Percentiles rank a stretch among this genome's conserved stretches.
Evolutionary conservation across 1,140 invertebrate species (phyloP).

Genomic region (Drosophila punjabiensis): DNA sequence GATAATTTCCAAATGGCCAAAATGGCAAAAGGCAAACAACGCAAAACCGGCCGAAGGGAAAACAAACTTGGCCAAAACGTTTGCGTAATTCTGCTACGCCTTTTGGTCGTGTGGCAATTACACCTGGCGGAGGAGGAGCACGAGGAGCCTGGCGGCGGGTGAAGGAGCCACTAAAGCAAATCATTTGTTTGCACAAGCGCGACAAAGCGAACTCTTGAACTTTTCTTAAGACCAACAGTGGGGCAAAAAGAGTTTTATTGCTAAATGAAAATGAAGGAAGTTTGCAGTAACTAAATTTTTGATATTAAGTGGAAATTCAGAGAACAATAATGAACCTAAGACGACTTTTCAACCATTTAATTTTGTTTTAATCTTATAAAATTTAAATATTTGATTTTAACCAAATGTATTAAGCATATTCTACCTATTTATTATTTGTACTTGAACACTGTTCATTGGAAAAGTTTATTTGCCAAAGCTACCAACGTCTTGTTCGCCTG

Average conservation of each 20-base stretch:
- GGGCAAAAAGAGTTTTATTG: background rate
- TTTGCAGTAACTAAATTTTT: background rate
- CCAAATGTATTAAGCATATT: background rate
- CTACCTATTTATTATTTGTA: background rate
- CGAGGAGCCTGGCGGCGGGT: background rate
- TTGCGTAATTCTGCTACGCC: constrained; percentile 53
- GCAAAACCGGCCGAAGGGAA: constrained; percentile 34
- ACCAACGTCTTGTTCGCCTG: constrained; percentile 52
- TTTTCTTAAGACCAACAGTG: constrained; percentile 46
- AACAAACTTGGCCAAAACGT: constrained; percentile 36
- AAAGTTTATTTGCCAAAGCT: constrained; percentile 34
- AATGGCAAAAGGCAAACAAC: constrained; percentile 55
- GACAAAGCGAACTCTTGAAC: constrained; percentile 80
- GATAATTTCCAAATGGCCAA: constrained; percentile 64
- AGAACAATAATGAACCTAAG: background rate
- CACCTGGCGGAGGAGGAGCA: constrained; percentile 20
- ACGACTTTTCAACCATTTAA: background rate
- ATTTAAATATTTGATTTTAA: background rate
- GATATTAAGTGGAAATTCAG: background rate
- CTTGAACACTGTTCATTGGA: constrained; percentile 15
- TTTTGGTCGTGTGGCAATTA: constrained; percentile 59
- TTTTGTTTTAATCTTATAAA: background rate
- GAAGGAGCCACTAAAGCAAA: constrained; percentile 69
- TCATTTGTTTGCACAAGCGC: constrained; percentile 83
- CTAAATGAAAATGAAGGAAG: background rate